phyloP scores from a whole-genome alignment of 2,113 vertebrate genomes.

The Rana temporaria region DNA sequence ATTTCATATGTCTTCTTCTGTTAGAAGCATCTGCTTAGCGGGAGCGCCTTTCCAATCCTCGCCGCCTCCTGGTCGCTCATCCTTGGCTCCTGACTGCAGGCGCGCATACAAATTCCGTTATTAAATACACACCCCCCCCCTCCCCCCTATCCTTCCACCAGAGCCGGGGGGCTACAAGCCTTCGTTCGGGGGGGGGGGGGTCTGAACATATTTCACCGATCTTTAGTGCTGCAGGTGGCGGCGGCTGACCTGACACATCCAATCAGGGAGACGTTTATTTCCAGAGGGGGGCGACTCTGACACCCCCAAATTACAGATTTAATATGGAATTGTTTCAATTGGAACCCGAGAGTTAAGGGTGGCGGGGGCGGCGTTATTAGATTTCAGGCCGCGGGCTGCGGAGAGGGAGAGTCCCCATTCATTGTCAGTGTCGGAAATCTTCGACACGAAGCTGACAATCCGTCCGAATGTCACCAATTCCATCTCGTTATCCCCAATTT shows the following conservation, averaged over 20 bases:
- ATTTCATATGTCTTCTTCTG: slow-evolving; percentile 88
- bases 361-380: slow-evolving; percentile 72
- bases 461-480: too few relatives aligned
- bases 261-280: slow-evolving; percentile 88
- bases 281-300: slow-evolving; percentile 86
- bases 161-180: slow-evolving; percentile 63
- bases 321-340: slow-evolving; percentile 86
- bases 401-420: slow-evolving; percentile 60
- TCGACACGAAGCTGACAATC: too few relatives aligned
- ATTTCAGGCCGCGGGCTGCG: slow-evolving; percentile 67
- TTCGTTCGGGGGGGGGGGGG: slow-evolving; percentile 59
- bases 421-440: too few relatives aligned
- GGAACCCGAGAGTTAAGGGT: slow-evolving; percentile 79
- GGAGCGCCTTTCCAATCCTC: slow-evolving; percentile 82
- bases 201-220: slow-evolving; percentile 85
- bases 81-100: slow-evolving; percentile 78
- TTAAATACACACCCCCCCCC: slow-evolving; percentile 78
- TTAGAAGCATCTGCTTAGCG: slow-evolving; percentile 85
- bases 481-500: too few relatives aligned
- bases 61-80: slow-evolving; percentile 88
- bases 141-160: slow-evolving; percentile 67
- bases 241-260: slow-evolving; percentile 86
- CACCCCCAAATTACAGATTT: slow-evolving; percentile 82
- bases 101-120: slow-evolving; percentile 85
- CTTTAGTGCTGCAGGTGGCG: slow-evolving; percentile 81